phyloP scores from a whole-genome alignment of 2,797 vertebrate genomes.

The Delichon dasypus region DNA sequence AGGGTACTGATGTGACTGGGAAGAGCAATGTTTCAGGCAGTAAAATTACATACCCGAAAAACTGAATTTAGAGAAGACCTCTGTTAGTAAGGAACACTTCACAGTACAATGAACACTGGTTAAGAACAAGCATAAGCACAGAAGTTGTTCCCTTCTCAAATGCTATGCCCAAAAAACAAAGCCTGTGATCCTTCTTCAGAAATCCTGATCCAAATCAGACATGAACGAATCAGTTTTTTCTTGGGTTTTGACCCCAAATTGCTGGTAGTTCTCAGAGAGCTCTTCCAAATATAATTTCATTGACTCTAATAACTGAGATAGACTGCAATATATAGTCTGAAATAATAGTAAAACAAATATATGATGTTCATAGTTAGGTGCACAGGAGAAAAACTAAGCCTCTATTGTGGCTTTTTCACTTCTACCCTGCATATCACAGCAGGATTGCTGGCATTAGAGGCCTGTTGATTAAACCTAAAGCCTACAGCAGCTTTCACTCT shows the following conservation, averaged over 20 bases:
- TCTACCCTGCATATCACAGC: not conserved
- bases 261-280: not conserved
- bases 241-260: not conserved
- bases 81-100: not conserved
- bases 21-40: not conserved
- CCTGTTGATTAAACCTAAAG: not conserved
- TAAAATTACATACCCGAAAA: rapidly evolving
- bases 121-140: not conserved
- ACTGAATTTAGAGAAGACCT: not conserved
- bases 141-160: not conserved
- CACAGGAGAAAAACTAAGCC: not conserved
- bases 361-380: not conserved
- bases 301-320: not conserved
- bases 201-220: not conserved
- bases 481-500: not conserved
- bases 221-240: not conserved
- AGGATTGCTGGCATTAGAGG: not conserved
- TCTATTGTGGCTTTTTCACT: not conserved
- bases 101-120: not conserved
- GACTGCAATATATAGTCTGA: not conserved
- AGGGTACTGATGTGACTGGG: not conserved
- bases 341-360: not conserved
- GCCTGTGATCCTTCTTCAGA: not conserved
- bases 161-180: not conserved
- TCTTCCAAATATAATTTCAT: not conserved